phyloP scores from a whole-genome alignment of 2,113 vertebrate genomes.

The Petaurus breviceps region DNA sequence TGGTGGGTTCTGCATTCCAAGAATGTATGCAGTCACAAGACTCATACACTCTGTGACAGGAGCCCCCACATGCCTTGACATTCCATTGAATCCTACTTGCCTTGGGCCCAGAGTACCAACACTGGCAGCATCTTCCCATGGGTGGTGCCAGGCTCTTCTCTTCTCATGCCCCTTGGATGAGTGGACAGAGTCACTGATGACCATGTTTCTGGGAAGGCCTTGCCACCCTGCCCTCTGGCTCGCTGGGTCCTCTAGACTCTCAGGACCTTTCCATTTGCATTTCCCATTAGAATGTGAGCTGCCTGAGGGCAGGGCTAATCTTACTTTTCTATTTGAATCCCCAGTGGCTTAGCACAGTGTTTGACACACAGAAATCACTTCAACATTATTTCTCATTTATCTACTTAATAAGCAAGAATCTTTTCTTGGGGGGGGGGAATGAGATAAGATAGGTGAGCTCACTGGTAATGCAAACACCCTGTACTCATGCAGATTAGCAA shows the following conservation, averaged over 20 bases:
- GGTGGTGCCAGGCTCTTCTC: background rate
- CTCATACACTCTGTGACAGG: background rate
- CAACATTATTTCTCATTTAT: too few species aligned
- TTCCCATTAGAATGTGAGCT: background rate
- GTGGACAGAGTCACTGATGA: background rate
- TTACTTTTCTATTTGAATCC: too few species aligned
- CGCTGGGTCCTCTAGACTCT: background rate
- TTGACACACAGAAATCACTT: too few species aligned
- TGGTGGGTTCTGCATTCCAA: background rate
- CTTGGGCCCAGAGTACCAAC: background rate
- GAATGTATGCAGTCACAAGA: background rate
- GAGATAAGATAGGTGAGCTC: too few species aligned
- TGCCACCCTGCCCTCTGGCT: background rate
- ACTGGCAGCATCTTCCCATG: too few species aligned
- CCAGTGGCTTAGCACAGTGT: too few species aligned
- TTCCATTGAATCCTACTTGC: background rate
- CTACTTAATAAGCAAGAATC: too few species aligned
- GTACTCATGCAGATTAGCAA: too few species aligned
- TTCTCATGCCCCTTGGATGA: background rate
- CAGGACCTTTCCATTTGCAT: background rate
- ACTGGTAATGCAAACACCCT: too few species aligned
- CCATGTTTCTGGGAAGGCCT: background rate
- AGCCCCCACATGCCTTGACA: background rate
- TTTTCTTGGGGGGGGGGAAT: too few species aligned
- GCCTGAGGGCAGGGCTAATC: too few species aligned